Percentiles rank a stretch among this genome's conserved stretches.
Conservation (phyloP, 2,113 vertebrate species). For the Acrocephalus arundinaceus region DNA sequence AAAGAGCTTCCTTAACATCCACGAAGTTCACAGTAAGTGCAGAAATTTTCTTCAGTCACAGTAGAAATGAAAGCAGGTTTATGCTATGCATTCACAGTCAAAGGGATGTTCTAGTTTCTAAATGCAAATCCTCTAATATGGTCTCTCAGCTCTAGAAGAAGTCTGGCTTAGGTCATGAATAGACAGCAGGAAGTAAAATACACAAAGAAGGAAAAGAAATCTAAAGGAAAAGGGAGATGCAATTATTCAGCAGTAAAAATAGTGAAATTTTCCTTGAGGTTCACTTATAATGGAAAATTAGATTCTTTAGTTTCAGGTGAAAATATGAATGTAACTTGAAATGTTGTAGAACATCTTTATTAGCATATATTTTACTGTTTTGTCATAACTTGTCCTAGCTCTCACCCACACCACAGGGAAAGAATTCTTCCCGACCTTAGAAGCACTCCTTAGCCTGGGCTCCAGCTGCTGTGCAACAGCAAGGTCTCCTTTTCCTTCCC, state of each 20-base stretch:
- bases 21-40: neutral
- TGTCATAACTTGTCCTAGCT: neutral
- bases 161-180: neutral
- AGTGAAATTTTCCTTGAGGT: neutral
- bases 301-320: neutral
- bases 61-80: constrained; percentile 28
- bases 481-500: neutral
- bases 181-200: neutral
- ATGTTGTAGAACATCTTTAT: neutral
- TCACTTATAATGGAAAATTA: neutral
- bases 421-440: neutral
- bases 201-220: neutral
- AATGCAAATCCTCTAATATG: constrained; percentile 32
- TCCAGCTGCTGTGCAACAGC: neutral
- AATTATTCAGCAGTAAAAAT: neutral
- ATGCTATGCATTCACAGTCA: neutral
- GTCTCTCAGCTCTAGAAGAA: neutral
- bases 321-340: neutral
- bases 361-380: neutral
- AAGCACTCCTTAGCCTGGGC: neutral
- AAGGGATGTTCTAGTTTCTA: constrained; percentile 49
- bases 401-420: neutral
- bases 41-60: constrained; percentile 10
- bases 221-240: neutral
- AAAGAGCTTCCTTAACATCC: neutral